Conservation (phyloP, 1,140 invertebrate species). For the Bombyx mori region DNA sequence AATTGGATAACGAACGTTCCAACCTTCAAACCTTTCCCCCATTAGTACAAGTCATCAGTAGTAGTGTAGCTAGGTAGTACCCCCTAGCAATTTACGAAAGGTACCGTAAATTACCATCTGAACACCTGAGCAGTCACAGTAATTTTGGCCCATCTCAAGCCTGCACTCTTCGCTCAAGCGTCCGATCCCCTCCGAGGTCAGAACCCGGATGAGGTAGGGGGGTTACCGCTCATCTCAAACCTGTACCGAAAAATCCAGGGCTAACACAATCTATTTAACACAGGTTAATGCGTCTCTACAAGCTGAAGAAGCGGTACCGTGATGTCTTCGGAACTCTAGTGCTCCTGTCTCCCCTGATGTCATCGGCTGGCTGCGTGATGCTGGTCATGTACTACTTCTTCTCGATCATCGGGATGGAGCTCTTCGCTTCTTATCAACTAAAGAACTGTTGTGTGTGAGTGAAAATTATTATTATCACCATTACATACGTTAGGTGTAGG, state of each 20-base stretch:
- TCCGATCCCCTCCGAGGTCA: too few species aligned
- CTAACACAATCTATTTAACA: slow-evolving; percentile 8
- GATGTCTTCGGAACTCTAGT: slow-evolving; percentile 93
- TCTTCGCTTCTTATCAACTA: slow-evolving; percentile 83
- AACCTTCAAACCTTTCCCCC: too few species aligned
- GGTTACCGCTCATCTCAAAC: background rate
- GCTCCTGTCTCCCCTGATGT: slow-evolving; percentile 83
- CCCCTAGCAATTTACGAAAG: too few species aligned
- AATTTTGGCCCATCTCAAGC: too few species aligned
- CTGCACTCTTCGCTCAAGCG: too few species aligned
- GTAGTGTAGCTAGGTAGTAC: too few species aligned
- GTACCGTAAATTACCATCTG: too few species aligned
- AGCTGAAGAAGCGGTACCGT: slow-evolving; percentile 88
- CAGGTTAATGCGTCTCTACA: slow-evolving; percentile 79
- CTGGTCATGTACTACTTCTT: slow-evolving; percentile 92
- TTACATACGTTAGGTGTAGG: too few species aligned
- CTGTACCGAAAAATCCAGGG: background rate
- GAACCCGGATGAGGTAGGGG: too few species aligned
- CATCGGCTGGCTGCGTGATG: slow-evolving; percentile 85
- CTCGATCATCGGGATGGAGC: slow-evolving; percentile 92
- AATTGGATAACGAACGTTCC: too few species aligned
- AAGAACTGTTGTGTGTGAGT: slow-evolving; percentile 89
- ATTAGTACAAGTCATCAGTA: too few species aligned
- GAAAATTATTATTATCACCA: slow-evolving; percentile 1
- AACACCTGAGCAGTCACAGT: too few species aligned